These are phyloP conservation scores for Peromyscus maniculatus DNA, from an alignment of 2,113 vertebrate genomes.

Conservation along the genomic window DNA sequence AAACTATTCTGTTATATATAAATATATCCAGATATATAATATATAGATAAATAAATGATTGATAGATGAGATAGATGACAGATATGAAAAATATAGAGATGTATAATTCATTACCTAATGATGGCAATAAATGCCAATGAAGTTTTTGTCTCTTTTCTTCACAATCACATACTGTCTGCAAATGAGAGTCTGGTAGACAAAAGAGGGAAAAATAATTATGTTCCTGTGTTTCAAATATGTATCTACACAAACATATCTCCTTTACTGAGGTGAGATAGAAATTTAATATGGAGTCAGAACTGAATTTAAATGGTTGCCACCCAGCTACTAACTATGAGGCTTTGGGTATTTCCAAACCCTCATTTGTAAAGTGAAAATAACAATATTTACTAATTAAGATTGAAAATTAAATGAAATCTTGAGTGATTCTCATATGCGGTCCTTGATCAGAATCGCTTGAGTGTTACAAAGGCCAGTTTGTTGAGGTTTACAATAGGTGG, in stretches of 20 bases:
- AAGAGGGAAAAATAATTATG: neutral
- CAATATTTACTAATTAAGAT: neutral
- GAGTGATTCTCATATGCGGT: constrained; percentile 13
- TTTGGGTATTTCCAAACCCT: neutral
- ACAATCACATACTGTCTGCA: neutral
- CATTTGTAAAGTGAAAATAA: constrained; percentile 1
- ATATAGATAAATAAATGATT: neutral
- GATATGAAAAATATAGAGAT: neutral
- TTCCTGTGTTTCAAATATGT: neutral
- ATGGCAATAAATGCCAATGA: neutral
- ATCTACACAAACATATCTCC: too few species aligned
- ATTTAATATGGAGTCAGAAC: neutral
- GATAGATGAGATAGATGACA: neutral
- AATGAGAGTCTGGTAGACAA: neutral
- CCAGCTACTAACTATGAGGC: neutral
- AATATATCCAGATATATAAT: neutral
- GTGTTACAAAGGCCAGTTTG: neutral
- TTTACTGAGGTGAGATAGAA: neutral
- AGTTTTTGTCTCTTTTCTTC: constrained; percentile 46
- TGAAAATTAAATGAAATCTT: constrained; percentile 54
- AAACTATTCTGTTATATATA: neutral
- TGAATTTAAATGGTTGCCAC: constrained; percentile 40
- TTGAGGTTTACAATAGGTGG: neutral
- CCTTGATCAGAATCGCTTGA: neutral
- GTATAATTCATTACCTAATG: constrained; percentile 25